Base-by-base conservation (phyloP, 2,888 invertebrate genomes). In the Machimus rusticus region DNA sequence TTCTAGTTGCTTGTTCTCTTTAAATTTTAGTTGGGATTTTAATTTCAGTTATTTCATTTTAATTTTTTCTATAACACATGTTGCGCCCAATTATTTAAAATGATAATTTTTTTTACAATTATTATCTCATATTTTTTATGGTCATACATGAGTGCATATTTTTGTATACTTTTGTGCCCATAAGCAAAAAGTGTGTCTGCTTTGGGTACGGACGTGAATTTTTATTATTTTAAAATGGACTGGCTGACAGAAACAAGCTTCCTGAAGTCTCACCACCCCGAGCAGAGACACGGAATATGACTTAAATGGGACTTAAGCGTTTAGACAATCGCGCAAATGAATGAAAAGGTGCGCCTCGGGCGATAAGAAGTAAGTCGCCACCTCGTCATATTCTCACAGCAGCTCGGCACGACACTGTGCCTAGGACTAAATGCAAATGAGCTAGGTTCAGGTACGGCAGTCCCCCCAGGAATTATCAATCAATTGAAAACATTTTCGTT, bases 401-500 rank as follows among this genome's bases (percentile, higher is more conserved):
- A 66, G 31, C 57, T 8, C 74, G 19, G 43, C 57, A 46, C 74
- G 37, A 39, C 43, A 31, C 5, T 28, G 39, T 12, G 74, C n/a
- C 74, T 37, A 76, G 78, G 78, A 43, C 37, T 43, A 43, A 78
- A 78, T 78, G 78, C 23, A 39, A 78, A 78, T 78, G 19, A n/a
- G 31, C 16, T 1, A 46, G 43, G 43, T 46, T 46, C 14, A 14
- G 31, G 12, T 55, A 81, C 81, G 14, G 28, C 16, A 81, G 51
- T 46, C 8, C 16, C 66, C 51, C 28, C 23, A n/a, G 28, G 51
- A 81, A 34, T 81, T 81, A 81, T 81, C 81, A 81, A 81, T 81
- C 81, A 81, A 51, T 28, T 55, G 46, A 55, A 34, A 81, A 81
- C 81, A 81, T 81, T 81, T 81, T 81, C 55, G 81, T 81, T 81